A percentile compares a stretch with the other conserved stretches of the same genome.
phyloP scores from a whole-genome alignment of 2,888 invertebrate species.

The Theretra japonica region DNA sequence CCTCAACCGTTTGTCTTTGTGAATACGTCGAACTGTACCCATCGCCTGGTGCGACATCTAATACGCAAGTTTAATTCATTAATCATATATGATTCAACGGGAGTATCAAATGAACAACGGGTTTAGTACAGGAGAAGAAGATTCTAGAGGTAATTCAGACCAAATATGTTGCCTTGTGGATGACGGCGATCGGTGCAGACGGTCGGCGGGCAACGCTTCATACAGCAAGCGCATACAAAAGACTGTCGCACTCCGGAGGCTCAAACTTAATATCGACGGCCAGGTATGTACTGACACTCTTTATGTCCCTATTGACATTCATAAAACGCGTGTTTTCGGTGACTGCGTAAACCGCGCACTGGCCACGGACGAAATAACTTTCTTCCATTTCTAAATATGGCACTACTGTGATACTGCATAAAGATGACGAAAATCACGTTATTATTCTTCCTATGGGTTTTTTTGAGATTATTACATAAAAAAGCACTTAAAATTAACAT shows the following conservation, averaged over 20 bases:
- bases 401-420: neutral
- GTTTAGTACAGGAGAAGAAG: constrained; percentile 96
- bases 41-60: constrained; percentile 69
- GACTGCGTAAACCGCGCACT: constrained; percentile 6
- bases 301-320: constrained; percentile 35
- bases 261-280: constrained; percentile 94
- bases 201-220: constrained; percentile 96
- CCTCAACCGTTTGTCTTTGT: constrained; percentile 74
- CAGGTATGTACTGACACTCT: constrained; percentile 56
- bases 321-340: constrained; percentile 34
- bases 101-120: constrained; percentile 91
- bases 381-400: constrained; percentile 26
- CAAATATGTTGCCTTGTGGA: constrained; percentile 97
- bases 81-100: constrained; percentile 84
- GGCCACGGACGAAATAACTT: constrained; percentile 11
- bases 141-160: constrained; percentile 94
- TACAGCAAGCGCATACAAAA: constrained; percentile 99
- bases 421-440: too few species aligned
- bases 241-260: constrained; percentile 95
- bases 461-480: neutral
- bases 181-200: constrained; percentile 93
- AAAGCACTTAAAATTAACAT: neutral
- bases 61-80: constrained; percentile 65
- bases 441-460: neutral
- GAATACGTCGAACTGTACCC: constrained; percentile 73